Evolutionary conservation across 2,888 invertebrate genomes (phyloP), one percentile per base, ranked within the genome.

Genomic region (Pseudoips prasinana): DNA sequence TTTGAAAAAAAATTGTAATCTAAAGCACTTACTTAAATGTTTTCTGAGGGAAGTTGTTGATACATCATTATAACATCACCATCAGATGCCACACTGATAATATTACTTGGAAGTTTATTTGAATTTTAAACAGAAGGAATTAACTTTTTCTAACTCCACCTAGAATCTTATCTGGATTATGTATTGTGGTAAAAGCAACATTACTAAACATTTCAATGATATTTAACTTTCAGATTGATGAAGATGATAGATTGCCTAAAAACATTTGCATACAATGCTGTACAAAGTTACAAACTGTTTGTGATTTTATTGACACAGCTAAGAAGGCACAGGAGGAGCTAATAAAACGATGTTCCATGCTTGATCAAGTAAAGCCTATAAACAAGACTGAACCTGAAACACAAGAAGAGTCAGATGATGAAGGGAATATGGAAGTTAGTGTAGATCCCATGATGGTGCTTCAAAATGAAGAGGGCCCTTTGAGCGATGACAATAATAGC

Each of bases 361-460:
- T 77, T 40, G 89, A 90, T 49, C 81, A 88, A 20, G 17, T 46
- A 48, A 78, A 81, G 46, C 83, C 90, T 38, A 39, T n/a, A n/a
- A 39, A 41, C 28, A n/a, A 37, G 23, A 41, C 37, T 23, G 28
- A 47, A 33, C 39, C 49, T 9, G 64, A 68, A 25, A 14, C 44
- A 1, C 64, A 61, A 33, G 40, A 49, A 2, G 26, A 31, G 23
- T 44, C 26, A 27, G 70, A 69, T 29, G 65, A 68, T 49, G 75
- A 74, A 7, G 32, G 25, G 14, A 69, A 64, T 76, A 91, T 93
- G 90, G 93, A 93, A 81, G 90, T 93, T 0, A 90, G 90, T 64
- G 90, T 93, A 0, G 93, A 93, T 67, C 93, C 93, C 2, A 92
- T 93, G 92, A 78, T 92, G 64, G 91, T 93, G 53, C 70, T 93